Conservation (phyloP, 2,888 invertebrate genomes). For the Sphecodes monilicornis region DNA sequence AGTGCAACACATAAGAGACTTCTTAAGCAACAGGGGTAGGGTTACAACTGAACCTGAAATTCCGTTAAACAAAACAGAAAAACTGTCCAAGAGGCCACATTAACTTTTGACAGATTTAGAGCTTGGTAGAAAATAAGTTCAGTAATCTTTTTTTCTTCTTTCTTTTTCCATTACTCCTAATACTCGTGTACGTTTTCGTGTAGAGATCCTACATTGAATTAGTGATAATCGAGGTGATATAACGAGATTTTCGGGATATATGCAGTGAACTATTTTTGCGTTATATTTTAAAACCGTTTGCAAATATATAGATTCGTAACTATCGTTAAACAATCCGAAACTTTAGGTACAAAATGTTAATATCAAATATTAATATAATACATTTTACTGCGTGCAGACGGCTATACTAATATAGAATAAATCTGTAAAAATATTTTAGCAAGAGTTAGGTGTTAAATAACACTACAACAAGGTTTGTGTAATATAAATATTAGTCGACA, state of each 20-base stretch:
- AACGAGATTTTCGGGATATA: constrained; percentile 15
- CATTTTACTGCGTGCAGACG: constrained; percentile 15
- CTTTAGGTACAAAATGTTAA: constrained; percentile 37
- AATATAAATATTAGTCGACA: constrained; percentile 16
- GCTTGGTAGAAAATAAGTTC: constrained; percentile 25
- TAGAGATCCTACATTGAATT: constrained; percentile 27
- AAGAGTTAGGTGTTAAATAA: constrained; percentile 28
- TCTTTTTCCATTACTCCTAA: constrained; percentile 32
- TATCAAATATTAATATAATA: constrained; percentile 27
- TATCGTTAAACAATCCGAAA: constrained; percentile 19
- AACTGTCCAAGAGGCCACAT: constrained; percentile 81
- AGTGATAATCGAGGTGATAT: constrained; percentile 31
- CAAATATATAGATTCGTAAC: constrained; percentile 20
- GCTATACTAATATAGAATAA: constrained; percentile 36
- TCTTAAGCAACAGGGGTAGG: constrained; percentile 88
- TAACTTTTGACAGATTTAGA: constrained; percentile 64
- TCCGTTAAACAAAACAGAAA: constrained; percentile 76
- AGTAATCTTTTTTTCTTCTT: constrained; percentile 19
- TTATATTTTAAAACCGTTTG: constrained; percentile 17
- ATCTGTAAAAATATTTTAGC: constrained; percentile 38
- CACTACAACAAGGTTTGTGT: constrained; percentile 21
- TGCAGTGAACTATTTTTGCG: constrained; percentile 24
- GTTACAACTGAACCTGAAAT: constrained; percentile 77
- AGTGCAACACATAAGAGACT: constrained; percentile 98
- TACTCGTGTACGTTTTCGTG: constrained; percentile 41